A percentile compares a stretch with the other conserved stretches of the same genome.
Evolutionary conservation across 2,113 vertebrate genomes (phyloP).

Genomic region (Calyptommatus sinebrachiatus): DNA sequence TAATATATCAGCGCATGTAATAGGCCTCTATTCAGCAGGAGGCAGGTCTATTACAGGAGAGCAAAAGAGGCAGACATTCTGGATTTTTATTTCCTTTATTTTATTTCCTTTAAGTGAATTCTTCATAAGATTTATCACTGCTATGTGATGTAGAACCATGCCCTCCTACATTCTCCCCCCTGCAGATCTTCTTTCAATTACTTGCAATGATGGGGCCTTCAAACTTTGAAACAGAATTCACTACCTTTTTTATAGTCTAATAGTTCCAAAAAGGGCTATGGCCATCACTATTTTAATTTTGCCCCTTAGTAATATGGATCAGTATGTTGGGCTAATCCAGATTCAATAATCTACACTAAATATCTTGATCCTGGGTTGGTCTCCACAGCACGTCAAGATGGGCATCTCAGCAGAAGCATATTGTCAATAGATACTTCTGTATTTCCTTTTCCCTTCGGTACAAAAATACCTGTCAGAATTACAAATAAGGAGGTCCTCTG

Average conservation of each 20-base stretch:
- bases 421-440: no score
- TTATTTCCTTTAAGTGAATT: background rate
- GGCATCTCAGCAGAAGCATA: no score
- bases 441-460: background rate
- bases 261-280: background rate
- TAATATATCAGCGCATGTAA: slow-evolving; percentile 31
- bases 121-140: background rate
- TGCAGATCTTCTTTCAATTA: background rate
- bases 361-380: background rate
- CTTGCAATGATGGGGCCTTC: background rate
- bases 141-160: background rate
- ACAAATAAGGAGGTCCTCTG: no score
- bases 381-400: background rate
- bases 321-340: no score
- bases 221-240: background rate
- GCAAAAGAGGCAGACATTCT: background rate
- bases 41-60: background rate
- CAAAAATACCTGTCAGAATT: no score
- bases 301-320: background rate
- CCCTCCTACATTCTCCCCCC: background rate
- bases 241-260: background rate
- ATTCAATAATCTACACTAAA: background rate
- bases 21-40: slow-evolving; percentile 67
- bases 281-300: background rate
- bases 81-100: background rate